phyloP scores from a whole-genome alignment of 1,140 invertebrate genomes.

The Listronotus oregonensis region DNA sequence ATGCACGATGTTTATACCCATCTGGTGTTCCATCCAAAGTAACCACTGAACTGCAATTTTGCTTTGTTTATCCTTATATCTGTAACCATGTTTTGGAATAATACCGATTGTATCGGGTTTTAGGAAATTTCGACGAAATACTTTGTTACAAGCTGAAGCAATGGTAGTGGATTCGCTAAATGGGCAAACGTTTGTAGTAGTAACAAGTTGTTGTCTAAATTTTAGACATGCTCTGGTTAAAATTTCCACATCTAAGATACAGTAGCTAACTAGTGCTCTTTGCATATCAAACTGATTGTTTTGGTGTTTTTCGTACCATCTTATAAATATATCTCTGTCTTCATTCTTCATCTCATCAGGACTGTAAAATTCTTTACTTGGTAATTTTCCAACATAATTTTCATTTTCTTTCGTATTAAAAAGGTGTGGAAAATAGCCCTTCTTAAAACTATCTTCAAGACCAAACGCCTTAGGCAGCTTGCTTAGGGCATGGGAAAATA shows the following conservation, averaged over 20 bases:
- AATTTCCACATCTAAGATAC: conserved; percentile 32
- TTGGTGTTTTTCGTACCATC: conserved; percentile 34
- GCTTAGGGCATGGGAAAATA: conserved; percentile 26
- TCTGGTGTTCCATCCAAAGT: not conserved
- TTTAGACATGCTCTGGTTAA: conserved; percentile 21
- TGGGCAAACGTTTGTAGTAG: conserved; percentile 21
- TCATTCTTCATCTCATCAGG: conserved; percentile 22
- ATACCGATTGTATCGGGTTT: conserved; percentile 28
- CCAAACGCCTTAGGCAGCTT: conserved; percentile 14
- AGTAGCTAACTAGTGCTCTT: conserved; percentile 39
- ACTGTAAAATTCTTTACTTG: conserved; percentile 16
- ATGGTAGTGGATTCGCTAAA: conserved; percentile 29
- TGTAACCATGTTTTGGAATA: conserved; percentile 7
- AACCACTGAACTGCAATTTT: conserved; percentile 3
- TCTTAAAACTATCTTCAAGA: conserved; percentile 5
- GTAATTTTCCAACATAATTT: conserved; percentile 9
- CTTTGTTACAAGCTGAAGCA: conserved; percentile 8
- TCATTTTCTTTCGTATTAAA: conserved; percentile 12
- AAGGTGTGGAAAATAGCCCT: conserved; percentile 17
- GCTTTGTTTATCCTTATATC: not conserved
- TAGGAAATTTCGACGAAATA: conserved; percentile 35
- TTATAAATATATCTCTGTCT: conserved; percentile 22
- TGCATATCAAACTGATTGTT: conserved; percentile 18
- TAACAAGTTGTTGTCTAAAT: conserved; percentile 23
- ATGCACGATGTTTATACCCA: conserved; percentile 22